Evolutionary conservation across 2,888 invertebrate species (phyloP).

Genomic region (Coleophora deauratella): DNA sequence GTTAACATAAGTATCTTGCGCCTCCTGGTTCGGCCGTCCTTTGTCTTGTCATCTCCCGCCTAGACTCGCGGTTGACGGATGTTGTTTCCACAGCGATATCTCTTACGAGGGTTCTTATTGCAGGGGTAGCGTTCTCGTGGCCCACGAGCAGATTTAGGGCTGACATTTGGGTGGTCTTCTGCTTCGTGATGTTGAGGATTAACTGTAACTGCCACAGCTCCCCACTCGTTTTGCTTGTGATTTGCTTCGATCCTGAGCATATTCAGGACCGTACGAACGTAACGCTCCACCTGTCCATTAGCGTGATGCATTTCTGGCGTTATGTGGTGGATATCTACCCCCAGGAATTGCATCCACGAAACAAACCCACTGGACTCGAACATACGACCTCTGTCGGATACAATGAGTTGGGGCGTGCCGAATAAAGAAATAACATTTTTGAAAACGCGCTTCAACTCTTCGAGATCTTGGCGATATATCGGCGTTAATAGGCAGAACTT

Average conservation of each 20-base stretch:
- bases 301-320: conserved; percentile 19
- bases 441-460: conserved; percentile 1
- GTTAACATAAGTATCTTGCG: conserved; percentile 1
- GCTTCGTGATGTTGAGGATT: conserved; percentile 13
- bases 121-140: conserved; percentile 11
- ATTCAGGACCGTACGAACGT: conserved; percentile 15
- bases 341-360: conserved; percentile 1
- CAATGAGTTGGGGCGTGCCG: conserved; percentile 3
- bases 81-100: conserved; percentile 12
- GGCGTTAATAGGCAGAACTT: conserved; percentile 5
- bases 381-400: conserved; percentile 10
- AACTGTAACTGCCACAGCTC: conserved; percentile 6
- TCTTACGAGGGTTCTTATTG: conserved; percentile 10
- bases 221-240: conserved; percentile 1
- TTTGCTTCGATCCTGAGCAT: conserved; percentile 8
- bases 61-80: background rate
- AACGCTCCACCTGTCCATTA: conserved; percentile 18
- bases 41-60: background rate
- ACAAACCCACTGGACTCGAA: conserved; percentile 3
- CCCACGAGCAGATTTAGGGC: conserved; percentile 16
- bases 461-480: background rate
- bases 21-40: background rate
- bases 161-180: conserved; percentile 13
- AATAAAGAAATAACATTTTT: conserved; percentile 4
- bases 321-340: conserved; percentile 12